Percentiles rank a stretch among this genome's conserved stretches.
Evolutionary conservation across 2,797 vertebrate genomes (phyloP).

Genomic region (Cetoscarus ocellatus): DNA sequence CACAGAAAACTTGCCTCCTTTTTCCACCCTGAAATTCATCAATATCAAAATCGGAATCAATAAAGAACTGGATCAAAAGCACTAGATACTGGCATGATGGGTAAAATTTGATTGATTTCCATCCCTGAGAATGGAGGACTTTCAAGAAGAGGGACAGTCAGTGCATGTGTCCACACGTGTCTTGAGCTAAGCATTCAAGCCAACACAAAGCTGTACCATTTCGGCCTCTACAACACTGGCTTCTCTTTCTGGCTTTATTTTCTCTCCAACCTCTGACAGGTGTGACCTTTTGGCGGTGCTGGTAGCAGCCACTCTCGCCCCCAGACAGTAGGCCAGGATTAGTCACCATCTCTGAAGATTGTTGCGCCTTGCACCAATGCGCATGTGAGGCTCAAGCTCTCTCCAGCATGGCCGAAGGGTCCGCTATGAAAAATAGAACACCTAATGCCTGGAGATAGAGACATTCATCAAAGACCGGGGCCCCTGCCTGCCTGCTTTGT

Average conservation of each 20-base stretch:
- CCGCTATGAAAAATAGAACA: conserved; percentile 86
- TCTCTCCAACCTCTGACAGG: conserved; percentile 73
- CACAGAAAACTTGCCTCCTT: no score
- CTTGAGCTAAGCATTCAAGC: conserved; percentile 38
- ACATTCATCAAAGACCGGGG: conserved; percentile 85
- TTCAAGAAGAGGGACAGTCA: not conserved
- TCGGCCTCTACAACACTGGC: conserved; percentile 36
- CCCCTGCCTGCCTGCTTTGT: conserved; percentile 70
- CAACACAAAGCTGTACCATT: conserved; percentile 45
- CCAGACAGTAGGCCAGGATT: conserved; percentile 78
- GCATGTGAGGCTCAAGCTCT: conserved; percentile 71
- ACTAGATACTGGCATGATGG: no score
- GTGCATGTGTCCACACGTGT: conserved; percentile 6
- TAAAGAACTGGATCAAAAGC: no score
- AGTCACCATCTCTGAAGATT: conserved; percentile 77
- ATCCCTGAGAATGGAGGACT: not conserved
- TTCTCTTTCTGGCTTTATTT: conserved; percentile 54
- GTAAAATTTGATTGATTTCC: no score
- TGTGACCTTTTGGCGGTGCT: conserved; percentile 82
- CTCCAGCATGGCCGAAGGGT: conserved; percentile 74
- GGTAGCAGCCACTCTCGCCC: conserved; percentile 66
- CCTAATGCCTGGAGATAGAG: conserved; percentile 86
- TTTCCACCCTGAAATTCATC: no score
- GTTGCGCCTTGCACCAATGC: conserved; percentile 67
- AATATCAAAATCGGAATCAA: no score